phyloP scores from a whole-genome alignment of 2,888 invertebrate genomes.

The Neuroscelio doddi region DNA sequence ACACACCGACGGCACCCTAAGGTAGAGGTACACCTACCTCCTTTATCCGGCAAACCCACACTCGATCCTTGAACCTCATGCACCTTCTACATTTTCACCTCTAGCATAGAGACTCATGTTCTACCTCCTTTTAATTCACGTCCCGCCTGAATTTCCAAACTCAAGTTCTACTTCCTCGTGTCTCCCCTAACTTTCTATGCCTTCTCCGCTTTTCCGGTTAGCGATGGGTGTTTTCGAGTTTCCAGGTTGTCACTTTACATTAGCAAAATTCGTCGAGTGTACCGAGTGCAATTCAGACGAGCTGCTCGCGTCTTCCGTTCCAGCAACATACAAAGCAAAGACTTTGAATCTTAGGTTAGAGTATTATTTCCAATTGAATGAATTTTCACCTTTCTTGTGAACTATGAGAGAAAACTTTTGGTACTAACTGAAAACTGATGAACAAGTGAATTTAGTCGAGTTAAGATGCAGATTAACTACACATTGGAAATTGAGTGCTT shows the following conservation, averaged over 20 bases:
- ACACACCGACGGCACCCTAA: conserved; percentile 52
- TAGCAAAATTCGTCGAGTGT: conserved; percentile 41
- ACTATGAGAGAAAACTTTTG: conserved; percentile 30
- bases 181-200: conserved; percentile 6
- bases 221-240: conserved; percentile 50
- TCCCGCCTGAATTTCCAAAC: conserved; percentile 37
- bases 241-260: conserved; percentile 52
- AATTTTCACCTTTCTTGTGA: conserved; percentile 19
- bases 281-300: conserved; percentile 13
- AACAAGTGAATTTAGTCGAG: conserved; percentile 39
- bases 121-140: conserved; percentile 31
- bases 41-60: conserved; percentile 18
- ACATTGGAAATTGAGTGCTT: no score
- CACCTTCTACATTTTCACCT: conserved; percentile 20
- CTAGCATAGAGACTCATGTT: conserved; percentile 11
- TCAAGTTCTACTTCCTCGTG: neutral
- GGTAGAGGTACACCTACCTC: conserved; percentile 2
- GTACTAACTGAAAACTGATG: conserved; percentile 27
- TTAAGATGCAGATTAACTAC: conserved; percentile 38
- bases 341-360: conserved; percentile 30
- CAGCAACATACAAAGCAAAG: conserved; percentile 22
- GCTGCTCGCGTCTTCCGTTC: conserved; percentile 22
- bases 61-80: conserved; percentile 8
- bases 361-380: conserved; percentile 50
- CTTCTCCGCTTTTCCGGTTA: conserved; percentile 16